Conservation (phyloP, 2,113 vertebrate species). For the Corapipo altera region DNA sequence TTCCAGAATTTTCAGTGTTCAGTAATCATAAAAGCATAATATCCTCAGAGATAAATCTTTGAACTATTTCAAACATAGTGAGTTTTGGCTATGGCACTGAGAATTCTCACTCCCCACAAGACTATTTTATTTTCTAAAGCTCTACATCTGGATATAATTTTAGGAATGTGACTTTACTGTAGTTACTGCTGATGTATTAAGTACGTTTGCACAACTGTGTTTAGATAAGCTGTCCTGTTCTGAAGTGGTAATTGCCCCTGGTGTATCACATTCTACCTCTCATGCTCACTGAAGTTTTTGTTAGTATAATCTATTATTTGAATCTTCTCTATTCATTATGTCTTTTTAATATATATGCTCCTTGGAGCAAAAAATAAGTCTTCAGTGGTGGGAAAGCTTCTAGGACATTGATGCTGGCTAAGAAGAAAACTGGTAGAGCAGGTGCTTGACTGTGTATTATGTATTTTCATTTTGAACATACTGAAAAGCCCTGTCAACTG, state of each 20-base stretch:
- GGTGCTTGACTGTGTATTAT: neutral
- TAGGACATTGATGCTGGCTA: neutral
- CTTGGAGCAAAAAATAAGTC: neutral
- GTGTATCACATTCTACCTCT: neutral
- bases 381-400: neutral
- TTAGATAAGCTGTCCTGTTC: neutral
- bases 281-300: neutral
- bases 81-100: neutral
- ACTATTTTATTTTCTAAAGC: neutral
- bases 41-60: neutral
- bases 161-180: neutral
- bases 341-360: neutral
- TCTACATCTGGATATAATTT: neutral
- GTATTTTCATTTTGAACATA: neutral
- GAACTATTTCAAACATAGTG: neutral
- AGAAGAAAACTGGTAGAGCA: neutral
- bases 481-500: neutral
- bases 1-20: neutral
- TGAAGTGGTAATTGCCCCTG: neutral
- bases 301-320: neutral
- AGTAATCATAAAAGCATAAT: neutral
- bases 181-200: neutral
- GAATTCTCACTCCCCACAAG: neutral
- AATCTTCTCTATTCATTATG: neutral
- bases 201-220: accelerated